Evolutionary conservation across 2,797 vertebrate species (phyloP).

Genomic region (Sandelia bainsii): DNA sequence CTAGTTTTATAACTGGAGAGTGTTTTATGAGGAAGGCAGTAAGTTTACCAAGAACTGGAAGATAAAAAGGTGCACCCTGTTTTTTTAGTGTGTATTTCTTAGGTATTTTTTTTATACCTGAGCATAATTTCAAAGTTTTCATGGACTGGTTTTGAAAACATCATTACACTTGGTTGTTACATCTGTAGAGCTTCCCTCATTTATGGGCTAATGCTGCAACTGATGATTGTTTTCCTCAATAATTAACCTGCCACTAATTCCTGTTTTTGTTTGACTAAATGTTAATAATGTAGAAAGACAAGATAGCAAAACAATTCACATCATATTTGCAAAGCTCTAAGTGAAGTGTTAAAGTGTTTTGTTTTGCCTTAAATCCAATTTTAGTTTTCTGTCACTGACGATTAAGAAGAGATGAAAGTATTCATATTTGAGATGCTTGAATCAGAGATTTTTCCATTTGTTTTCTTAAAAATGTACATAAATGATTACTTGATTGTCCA

Average conservation of each 20-base stretch:
- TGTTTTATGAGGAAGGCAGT: conserved; percentile 8
- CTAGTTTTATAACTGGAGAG: conserved; percentile 10
- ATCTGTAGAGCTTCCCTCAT: neutral
- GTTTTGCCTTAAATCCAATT: neutral
- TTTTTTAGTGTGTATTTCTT: too few species aligned
- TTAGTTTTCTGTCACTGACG: neutral
- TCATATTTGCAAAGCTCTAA: neutral
- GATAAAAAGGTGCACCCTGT: conserved; percentile 14
- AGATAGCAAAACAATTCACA: neutral
- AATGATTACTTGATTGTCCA: neutral
- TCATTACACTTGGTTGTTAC: neutral
- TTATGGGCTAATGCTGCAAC: neutral
- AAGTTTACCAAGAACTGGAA: conserved; percentile 39
- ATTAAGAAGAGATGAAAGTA: neutral
- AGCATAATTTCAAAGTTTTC: neutral
- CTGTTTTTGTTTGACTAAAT: neutral
- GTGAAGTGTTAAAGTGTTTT: neutral
- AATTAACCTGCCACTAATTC: neutral
- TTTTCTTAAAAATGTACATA: neutral
- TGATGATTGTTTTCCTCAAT: neutral
- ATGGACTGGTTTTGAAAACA: neutral
- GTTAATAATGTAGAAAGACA: neutral
- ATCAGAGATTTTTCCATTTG: neutral
- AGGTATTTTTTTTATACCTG: neutral
- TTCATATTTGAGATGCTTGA: neutral